A percentile compares a stretch with the other conserved stretches of the same genome.
phyloP scores from a whole-genome alignment of 53 echinoderm and acorn worm genomes.

The Luidia sarsii region DNA sequence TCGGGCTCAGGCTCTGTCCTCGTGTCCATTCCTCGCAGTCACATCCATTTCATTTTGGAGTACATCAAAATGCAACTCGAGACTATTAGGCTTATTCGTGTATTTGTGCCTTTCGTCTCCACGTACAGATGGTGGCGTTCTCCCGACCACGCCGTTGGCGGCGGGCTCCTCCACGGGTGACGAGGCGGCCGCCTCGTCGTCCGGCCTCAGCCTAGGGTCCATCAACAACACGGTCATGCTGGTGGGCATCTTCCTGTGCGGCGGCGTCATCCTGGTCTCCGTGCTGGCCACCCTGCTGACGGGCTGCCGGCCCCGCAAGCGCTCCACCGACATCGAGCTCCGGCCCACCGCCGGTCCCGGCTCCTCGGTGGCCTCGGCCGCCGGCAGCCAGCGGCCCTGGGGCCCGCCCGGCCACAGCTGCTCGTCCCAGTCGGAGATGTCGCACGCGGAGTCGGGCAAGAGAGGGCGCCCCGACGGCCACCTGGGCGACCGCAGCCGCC shows the following conservation, averaged over 20 bases:
- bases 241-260: slow-evolving; percentile 68
- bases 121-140: slow-evolving; percentile 24
- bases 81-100: too few species aligned
- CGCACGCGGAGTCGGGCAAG: slow-evolving; percentile 74
- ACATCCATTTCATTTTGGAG: too few species aligned
- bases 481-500: slow-evolving; percentile 66
- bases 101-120: background rate
- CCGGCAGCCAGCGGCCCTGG: slow-evolving; percentile 66
- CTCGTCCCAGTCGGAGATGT: slow-evolving; percentile 87
- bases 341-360: slow-evolving; percentile 68
- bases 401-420: slow-evolving; percentile 77
- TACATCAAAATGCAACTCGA: too few species aligned
- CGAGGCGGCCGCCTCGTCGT: background rate
- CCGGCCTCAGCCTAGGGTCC: slow-evolving; percentile 27
- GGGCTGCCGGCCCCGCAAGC: slow-evolving; percentile 61
- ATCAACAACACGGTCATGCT: slow-evolving; percentile 49
- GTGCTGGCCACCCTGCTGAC: slow-evolving; percentile 71
- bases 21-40: too few species aligned
- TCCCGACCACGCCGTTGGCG: slow-evolving; percentile 30
- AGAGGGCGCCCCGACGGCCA: slow-evolving; percentile 89
- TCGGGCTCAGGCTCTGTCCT: too few species aligned
- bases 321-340: slow-evolving; percentile 52
- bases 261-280: slow-evolving; percentile 70
- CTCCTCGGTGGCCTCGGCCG: slow-evolving; percentile 71
- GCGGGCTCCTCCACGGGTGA: slow-evolving; percentile 22